Base-by-base conservation (phyloP, 2,888 invertebrate species). In the Spatulosminthurus flaviceps region DNA sequence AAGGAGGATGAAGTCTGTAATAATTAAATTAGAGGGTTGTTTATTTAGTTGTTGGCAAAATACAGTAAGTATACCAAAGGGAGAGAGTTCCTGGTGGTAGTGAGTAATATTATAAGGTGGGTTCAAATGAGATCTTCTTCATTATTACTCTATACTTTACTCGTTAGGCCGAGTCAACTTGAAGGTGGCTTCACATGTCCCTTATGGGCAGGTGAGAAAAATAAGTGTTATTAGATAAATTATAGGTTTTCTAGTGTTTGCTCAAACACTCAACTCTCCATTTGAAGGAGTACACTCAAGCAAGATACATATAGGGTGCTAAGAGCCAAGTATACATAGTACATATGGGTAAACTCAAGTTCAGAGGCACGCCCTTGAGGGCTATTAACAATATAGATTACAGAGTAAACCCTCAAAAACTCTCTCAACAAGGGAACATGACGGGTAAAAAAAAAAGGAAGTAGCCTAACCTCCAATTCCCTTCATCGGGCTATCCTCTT, bases 291-390 rank as follows among this genome's bases (percentile, higher is more conserved):
- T 79, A n/a, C n/a, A n/a, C n/a, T n/a, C n/a, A n/a, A n/a, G n/a
- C n/a, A n/a, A n/a, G n/a, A n/a, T n/a, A n/a, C n/a, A n/a, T n/a
- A n/a, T n/a, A n/a, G n/a, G n/a, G n/a, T n/a, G n/a, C n/a, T n/a
- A n/a, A n/a, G n/a, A n/a, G n/a, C 70, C 74, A 51, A 19, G n/a
- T 19, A 19, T 51, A 51, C 51, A n/a, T 51, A 19, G n/a, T 5
- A 11, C n/a, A 51, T 41, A 41, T 69, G 70, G 42, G 69, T 41
- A 43, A 70, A 42, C 71, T 60, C 66, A 29, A 74, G 81, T 74
- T 61, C 28, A 70, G 28, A 78, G 82, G 81, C 82, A 83, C 84
- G 83, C 84, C 84, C 84, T 84, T 80, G 78, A 83, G 83, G 83
- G 82, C 82, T 83, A 82, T 83, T 83, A 82, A 80, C 81, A 80